Evolutionary conservation across 2,797 vertebrate species (phyloP).

Genomic region (Chaunax sp.): DNA sequence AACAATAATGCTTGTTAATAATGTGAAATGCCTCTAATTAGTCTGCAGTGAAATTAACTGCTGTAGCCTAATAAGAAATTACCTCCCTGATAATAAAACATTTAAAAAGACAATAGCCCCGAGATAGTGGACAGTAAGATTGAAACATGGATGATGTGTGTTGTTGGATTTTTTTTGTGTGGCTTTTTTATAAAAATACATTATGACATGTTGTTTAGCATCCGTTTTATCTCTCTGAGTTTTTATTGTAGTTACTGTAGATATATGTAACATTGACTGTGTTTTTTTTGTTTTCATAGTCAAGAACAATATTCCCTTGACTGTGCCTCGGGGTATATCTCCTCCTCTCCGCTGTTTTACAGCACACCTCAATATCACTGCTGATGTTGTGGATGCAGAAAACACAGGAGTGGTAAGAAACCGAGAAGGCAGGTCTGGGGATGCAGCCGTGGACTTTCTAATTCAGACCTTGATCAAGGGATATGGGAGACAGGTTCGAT

Average conservation of each 20-base stretch:
- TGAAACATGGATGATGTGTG: conserved; percentile 50
- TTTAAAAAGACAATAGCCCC: conserved; percentile 52
- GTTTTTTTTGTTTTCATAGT: conserved; percentile 78
- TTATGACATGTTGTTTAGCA: conserved; percentile 56
- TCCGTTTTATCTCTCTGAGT: conserved; percentile 70
- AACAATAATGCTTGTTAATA: conserved; percentile 81
- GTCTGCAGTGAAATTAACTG: conserved; percentile 78
- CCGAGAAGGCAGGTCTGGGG: conserved; percentile 72
- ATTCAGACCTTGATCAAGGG: conserved; percentile 74
- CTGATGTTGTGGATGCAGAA: conserved; percentile 74
- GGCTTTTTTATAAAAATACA: conserved; percentile 41
- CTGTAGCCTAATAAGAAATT: conserved; percentile 67
- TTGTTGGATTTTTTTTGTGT: conserved; percentile 19
- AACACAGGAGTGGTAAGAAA: conserved; percentile 71
- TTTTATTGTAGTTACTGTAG: conserved; percentile 77
- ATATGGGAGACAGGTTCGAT: conserved; percentile 74
- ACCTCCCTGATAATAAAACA: conserved; percentile 66
- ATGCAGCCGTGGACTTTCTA: conserved; percentile 70
- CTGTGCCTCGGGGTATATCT: conserved; percentile 78
- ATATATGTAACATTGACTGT: conserved; percentile 72
- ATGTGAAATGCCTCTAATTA: conserved; percentile 80
- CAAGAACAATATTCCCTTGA: conserved; percentile 79
- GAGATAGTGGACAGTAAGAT: conserved; percentile 55
- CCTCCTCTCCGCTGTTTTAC: conserved; percentile 76
- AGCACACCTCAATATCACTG: conserved; percentile 74